phyloP scores from a whole-genome alignment of 2,113 vertebrate genomes.

The Atlantisia rogersi region DNA sequence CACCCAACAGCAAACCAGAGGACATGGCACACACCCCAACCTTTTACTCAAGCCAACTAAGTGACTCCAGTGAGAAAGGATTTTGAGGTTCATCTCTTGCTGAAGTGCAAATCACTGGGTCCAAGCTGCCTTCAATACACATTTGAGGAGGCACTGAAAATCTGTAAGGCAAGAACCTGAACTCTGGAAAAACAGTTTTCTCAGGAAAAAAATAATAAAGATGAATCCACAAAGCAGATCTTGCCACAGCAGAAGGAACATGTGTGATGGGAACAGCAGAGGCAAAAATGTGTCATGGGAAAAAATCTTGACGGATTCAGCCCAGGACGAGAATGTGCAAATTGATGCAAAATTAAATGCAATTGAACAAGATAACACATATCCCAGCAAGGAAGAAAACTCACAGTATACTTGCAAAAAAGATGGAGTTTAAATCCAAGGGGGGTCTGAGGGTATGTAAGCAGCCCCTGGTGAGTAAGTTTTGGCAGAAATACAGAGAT shows the following conservation, averaged over 20 bases:
- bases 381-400: constrained; percentile 36
- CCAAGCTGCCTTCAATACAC: neutral
- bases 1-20: neutral
- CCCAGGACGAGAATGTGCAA: constrained; percentile 48
- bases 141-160: neutral
- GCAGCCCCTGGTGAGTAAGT: neutral
- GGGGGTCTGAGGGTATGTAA: neutral
- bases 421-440: constrained; percentile 6
- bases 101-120: neutral
- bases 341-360: constrained; percentile 58
- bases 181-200: neutral
- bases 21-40: neutral
- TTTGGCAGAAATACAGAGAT: neutral
- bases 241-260: constrained; percentile 45
- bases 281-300: constrained; percentile 48
- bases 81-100: neutral
- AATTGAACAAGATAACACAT: constrained; percentile 42
- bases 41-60: neutral
- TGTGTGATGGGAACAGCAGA: constrained; percentile 50
- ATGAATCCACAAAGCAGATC: neutral
- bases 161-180: neutral
- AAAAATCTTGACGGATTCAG: constrained; percentile 30
- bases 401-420: neutral
- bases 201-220: neutral
- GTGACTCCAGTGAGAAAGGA: neutral